Evolutionary conservation across 2,797 vertebrate genomes (phyloP), one percentile per base, ranked within the genome.

Genomic region (Amazonetta brasiliensis): DNA sequence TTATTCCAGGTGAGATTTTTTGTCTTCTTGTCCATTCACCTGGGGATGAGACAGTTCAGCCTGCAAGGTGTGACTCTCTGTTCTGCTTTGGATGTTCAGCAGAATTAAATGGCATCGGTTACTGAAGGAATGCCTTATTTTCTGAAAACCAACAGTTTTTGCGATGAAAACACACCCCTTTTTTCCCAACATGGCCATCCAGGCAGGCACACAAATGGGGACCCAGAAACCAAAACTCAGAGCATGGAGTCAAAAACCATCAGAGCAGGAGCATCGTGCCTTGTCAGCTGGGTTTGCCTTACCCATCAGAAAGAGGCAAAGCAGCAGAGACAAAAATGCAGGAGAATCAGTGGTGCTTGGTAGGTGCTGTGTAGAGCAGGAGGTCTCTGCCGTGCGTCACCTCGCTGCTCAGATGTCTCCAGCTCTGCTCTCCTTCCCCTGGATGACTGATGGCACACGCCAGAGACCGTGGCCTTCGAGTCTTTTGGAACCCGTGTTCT

Each of bases 401-500:
- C 84, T 89, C 82, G 91, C 60, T 69, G 80, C 69, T 96, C 79
- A 84, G 63, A 48, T 79, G 41, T 68, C 87, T 85, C 59, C 79
- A 87, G 64, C 44, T 90, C 58, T 82, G 81, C 90, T 93, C 59
- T 94, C 37, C 8, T 96, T 82, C 74, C 54, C 90, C 87, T 92
- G 67, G 87, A 78, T 63, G 85, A 92, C 64, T 93, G 90, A 93
- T 87, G 89, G 55, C 74, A 96, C 87, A 84, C 95, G 92, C 84
- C 92, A 95, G 87, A 95, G 59, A 37, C 54, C 37, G n/a, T 96
- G 64, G 43, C 91, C 87, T 96, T 96, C 88, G 74, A 62, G 66
- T 93, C 62, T 58, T 94, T 97, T 96, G 74, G 94, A 90, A 89
- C 64, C 85, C 92, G 31, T 83, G 56, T 95, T 97, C 97, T 98